Evolutionary conservation across 2,888 invertebrate genomes (phyloP), one percentile per base, ranked within the genome.

Genomic region (Aromia moschata): DNA sequence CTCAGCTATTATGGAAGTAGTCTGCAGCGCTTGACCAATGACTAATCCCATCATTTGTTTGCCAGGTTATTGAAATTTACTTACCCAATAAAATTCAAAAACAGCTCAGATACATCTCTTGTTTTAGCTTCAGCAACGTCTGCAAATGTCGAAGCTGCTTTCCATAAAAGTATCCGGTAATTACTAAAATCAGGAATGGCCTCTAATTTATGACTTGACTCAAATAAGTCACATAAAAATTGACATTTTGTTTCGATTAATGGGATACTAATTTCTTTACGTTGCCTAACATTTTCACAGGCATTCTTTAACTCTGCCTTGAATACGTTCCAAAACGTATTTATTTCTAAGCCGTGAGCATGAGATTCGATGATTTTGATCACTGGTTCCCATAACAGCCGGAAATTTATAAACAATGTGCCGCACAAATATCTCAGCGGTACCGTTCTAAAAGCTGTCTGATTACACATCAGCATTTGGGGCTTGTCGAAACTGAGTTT

Each of bases 321-420:
- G 71, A 89, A 93, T 33, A 89, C 81, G 0, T 82, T 80, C 94
- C 94, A 94, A 80, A 94, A 94, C 17, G 84, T 82, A n/a, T 85
- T 80, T 0, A 80, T 72, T 0, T 82, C 74, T 72, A 90, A 77
- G 0, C 86, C 84, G 70, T 84, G 84, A 0, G 93, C 92, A 75
- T 91, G 92, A 0, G 89, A 85, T 1, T 88, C 85, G 43, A 97
- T 87, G 36, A 95, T 83, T 73, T 91, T 87, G 11, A 85, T 83
- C 0, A 92, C 84, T 0, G 96, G 94, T 62, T 92, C 90, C 97
- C 97, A 97, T 0, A 98, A 78, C 10, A 94, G 82, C 69, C 92
- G 91, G 73, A 98, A 96, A 77, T 96, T 96, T 14, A 92, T 84
- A 77, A 92, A 93, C 45, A 96, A 82, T 58, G 88, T 85, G 1